These are phyloP conservation scores for Murina feae DNA, from an alignment of 2,113 vertebrate species.

Conservation along the genomic window DNA sequence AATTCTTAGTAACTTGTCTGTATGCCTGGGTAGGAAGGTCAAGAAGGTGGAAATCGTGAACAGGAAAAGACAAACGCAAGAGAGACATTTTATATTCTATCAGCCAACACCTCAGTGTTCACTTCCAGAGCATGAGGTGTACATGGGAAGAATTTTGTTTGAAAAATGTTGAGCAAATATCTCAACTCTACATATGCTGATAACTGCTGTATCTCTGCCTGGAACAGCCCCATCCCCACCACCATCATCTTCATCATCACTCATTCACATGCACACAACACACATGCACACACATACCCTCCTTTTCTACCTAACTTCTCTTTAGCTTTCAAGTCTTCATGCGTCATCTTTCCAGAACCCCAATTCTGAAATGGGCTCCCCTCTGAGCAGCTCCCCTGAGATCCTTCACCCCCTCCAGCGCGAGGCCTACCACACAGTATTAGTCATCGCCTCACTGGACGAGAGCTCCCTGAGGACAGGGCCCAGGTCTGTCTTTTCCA, in stretches of 20 bases:
- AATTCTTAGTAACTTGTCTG: not conserved
- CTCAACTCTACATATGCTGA: not conserved
- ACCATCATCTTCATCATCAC: not conserved
- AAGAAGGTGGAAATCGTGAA: not conserved
- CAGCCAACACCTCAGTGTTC: not conserved
- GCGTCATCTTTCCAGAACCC: not conserved
- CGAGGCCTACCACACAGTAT: fast-evolving
- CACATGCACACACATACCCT: not conserved
- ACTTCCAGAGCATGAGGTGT: not conserved
- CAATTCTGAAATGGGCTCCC: not conserved
- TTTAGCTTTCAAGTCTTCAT: not conserved
- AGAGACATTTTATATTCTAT: not conserved
- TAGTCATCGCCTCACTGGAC: not conserved
- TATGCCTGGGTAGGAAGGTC: not conserved
- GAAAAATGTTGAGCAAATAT: not conserved
- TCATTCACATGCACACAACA: too few relatives aligned
- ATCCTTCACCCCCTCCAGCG: not conserved
- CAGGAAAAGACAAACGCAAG: not conserved
- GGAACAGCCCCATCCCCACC: not conserved
- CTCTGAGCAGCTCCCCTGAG: not conserved
- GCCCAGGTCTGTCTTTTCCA: not conserved
- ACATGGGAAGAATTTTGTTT: not conserved
- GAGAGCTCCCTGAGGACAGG: not conserved
- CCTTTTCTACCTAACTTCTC: not conserved
- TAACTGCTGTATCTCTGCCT: not conserved